Base-by-base conservation (phyloP, 2,888 invertebrate species). In the Hydroisotoma schaefferi region DNA sequence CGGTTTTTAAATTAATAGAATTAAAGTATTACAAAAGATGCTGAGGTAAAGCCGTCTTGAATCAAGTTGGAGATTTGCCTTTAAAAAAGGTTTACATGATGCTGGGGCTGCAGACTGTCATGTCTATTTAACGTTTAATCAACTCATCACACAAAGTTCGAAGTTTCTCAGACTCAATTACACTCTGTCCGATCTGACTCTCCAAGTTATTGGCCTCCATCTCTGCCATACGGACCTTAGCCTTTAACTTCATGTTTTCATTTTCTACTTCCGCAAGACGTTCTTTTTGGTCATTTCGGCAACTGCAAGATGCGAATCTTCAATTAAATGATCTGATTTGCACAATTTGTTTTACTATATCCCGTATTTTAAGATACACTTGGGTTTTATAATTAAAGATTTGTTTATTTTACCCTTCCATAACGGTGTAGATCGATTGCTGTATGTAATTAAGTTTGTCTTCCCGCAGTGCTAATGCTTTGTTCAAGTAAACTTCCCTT, bases 151-250 rank as follows among this genome's bases (percentile, higher is more conserved):
- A 56, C 8, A 56, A 27, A 8, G 29, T 25, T 48, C 33, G 20
- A 2, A 56, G 33, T 4, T 56, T 46, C 6, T 25, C 38, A n/a
- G 29, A 20, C 37, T 47, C 47, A 18, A 29, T 33, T 18, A 2
- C 44, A 8, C 23, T 56, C n/a, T 56, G 56, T 18, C 23, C 48
- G 1, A 56, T 26, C 8, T 47, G 25, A 25, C 29, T 48, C 37
- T 56, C 38, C 6, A 56, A 38, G 23, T 56, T 47, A 10, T 33
- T 25, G 12, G 28, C 10, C 23, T 33, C 33, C n/a, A 56, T 23
- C 18, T 56, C 56, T 23, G n/a, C 20, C 56, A 56, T 56, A 10
- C 23, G 23, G 22, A 56, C 23, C 37, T 25, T 44, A 3, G 56
- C 56, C 25, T 26, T 26, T 10, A 56, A 15, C 37, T 56, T 56